Evolutionary conservation across 2,113 vertebrate genomes (phyloP), one percentile per base, ranked within the genome.

Genomic region (Calonectris borealis): DNA sequence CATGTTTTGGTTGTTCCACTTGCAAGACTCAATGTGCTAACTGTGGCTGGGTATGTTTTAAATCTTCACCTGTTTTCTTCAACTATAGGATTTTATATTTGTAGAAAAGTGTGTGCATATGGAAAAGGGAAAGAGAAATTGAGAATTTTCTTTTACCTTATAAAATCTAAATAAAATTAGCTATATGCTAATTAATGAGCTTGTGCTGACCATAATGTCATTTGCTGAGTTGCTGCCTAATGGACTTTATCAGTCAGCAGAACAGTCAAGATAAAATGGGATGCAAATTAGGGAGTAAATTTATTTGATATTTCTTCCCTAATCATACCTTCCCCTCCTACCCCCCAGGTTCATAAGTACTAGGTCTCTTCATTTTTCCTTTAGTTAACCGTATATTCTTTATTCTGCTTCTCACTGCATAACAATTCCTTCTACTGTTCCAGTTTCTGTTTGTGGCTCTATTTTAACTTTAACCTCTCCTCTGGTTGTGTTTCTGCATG

Each of bases 71-170:
- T 71, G 7, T n/a, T 64, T 80, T 72, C 38, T 69, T 89, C 26
- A 89, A 3, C 6, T 52, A 20, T 5, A 73, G 32, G 10, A 32
- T 72, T 86, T 86, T 76, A 3, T 29, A 32, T 64, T 61, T 14
- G 29, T 75, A 76, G 24, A 89, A 81, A 86, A 68, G 32, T 55
- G 10, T 40, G 7, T 81, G 40, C 8, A 10, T 71, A 36, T 36
- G 24, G 36, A 79, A 84, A 52, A 46, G 4, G 2, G 9, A 52
- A 69, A 73, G 9, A 27, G 29, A 36, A 89, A 15, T 2, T 11
- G 7, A 62, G 9, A 5, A 8, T 3, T 24, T n/a, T 21, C n/a
- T 49, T 49, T 26, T 0, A 1, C 13, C 25, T 13, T 25, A 44
- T 9, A 70, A 89, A 40, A 32, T 40, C 8, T 58, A 29, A 40